Base-by-base conservation (phyloP, 2,113 vertebrate species). In the Antigone vipio region DNA sequence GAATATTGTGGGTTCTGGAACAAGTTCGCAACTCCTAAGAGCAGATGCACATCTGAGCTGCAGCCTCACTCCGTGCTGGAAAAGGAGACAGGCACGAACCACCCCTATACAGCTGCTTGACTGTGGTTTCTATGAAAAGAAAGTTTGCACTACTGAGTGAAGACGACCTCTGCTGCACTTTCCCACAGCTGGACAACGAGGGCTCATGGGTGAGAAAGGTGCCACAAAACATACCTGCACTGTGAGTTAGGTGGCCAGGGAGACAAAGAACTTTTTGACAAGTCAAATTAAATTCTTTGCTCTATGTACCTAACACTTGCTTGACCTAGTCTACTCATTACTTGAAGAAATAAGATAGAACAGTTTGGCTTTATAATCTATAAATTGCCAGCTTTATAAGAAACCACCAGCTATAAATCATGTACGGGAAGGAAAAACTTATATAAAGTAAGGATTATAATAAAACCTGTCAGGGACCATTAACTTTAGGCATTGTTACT, bases 401-500 rank as follows among this genome's bases (percentile, higher is more conserved):
- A 89, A 93, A 26, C n/a, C 12, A 53, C 19, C 19, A 69, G 9
- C 44, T 89, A 76, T 44, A 89, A 91, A 96, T 92, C 17, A 56
- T 29, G 9, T 38, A 60, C n/a, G 34, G 66, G 53, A 38, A 87
- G 35, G n/a, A 79, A 89, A 93, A 91, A 45, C 27, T 75, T 82
- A 52, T 15, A 21, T 76, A 76, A 95, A 93, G 64, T 29, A 75
- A 78, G 22, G 35, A 38, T 88, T 83, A 82, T 69, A 76, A 83
- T 66, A 73, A 83, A 84, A 81, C 50, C 35, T 76, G 34, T 44
- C 47, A 93, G 50, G 45, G 67, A 38, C 50, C 78, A 94, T 90
- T 96, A 88, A 88, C 82, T 94, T 73, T 42, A 90, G 50, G n/a
- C 78, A 85, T 83, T 88, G 67, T 79, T 85, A 88, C 59, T 26